Percentiles rank a stretch among this genome's conserved stretches.
Evolutionary conservation across 2,113 vertebrate genomes (phyloP).

Genomic region (Neogobius melanostomus): DNA sequence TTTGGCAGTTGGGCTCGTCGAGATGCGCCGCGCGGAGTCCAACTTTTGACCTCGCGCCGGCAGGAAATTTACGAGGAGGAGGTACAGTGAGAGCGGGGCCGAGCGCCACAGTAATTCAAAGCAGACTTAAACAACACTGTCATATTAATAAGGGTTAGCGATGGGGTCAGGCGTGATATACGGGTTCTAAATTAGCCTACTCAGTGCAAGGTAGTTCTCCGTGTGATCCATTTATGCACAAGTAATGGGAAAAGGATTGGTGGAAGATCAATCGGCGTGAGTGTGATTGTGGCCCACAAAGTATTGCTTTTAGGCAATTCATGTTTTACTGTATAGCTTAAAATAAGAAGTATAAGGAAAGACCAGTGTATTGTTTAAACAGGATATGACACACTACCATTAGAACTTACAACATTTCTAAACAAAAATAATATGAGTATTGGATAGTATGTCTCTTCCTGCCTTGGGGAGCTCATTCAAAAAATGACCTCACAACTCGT

Average conservation of each 20-base stretch:
- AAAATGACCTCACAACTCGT: not conserved
- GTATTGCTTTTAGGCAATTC: too few species aligned
- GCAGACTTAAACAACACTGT: conserved; percentile 17
- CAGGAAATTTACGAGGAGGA: conserved; percentile 46
- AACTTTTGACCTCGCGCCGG: conserved; percentile 55
- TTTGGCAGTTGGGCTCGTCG: conserved; percentile 48
- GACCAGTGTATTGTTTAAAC: too few species aligned
- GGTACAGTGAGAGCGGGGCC: conserved; percentile 7
- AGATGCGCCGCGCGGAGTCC: conserved; percentile 50
- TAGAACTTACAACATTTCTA: too few species aligned
- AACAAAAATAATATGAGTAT: too few species aligned
- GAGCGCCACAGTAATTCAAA: conserved; percentile 28
- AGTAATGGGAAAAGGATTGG: not conserved
- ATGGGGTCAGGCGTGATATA: conserved; percentile 26
- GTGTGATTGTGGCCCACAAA: too few species aligned
- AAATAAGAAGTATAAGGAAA: too few species aligned
- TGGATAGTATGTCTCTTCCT: not conserved
- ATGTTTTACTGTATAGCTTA: too few species aligned
- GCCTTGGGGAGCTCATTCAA: not conserved
- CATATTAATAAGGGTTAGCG: conserved; percentile 32
- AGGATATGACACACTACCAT: too few species aligned
- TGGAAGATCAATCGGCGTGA: too few species aligned
- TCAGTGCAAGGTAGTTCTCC: not conserved
- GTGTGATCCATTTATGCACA: not conserved
- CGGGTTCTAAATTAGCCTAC: not conserved